Percentiles rank a stretch among this genome's conserved stretches.
Conservation (phyloP, 92 coral and sea anemone species). For the Parazoanthus darwini region DNA sequence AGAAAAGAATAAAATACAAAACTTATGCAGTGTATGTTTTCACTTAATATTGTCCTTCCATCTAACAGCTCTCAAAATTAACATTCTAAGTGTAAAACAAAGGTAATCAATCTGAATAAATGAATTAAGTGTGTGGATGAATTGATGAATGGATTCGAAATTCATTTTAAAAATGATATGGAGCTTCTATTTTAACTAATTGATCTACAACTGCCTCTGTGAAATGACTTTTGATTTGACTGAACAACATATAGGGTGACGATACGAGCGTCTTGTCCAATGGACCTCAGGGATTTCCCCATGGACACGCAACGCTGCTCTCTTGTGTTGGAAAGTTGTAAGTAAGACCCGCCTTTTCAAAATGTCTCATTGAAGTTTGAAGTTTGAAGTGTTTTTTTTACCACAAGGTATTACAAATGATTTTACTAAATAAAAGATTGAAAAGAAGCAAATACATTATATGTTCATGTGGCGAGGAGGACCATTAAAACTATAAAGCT, state of each 20-base stretch:
- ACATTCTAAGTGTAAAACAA: not conserved
- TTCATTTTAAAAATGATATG: no score
- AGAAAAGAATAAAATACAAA: no score
- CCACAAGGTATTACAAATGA: no score
- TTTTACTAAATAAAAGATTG: no score
- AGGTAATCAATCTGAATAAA: not conserved
- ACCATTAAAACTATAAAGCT: no score
- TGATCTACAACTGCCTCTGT: not conserved
- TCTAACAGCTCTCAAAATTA: no score
- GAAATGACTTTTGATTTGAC: not conserved
- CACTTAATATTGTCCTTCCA: no score
- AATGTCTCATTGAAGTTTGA: not conserved
- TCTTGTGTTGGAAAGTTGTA: conserved; percentile 85
- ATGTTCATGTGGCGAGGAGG: no score
- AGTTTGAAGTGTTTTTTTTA: no score
- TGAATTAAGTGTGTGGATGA: not conserved
- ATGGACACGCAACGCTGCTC: conserved; percentile 92
- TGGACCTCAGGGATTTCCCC: conserved; percentile 87
- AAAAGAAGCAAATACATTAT: no score
- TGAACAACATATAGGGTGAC: conserved; percentile 61
- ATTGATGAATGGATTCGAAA: not conserved
- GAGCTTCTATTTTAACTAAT: not conserved
- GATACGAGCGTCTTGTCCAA: conserved; percentile 84
- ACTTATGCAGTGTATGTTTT: no score
- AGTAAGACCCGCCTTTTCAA: conserved; percentile 34